phyloP scores from a whole-genome alignment of 1,140 invertebrate genomes.

The Brachionus paranguensis region DNA sequence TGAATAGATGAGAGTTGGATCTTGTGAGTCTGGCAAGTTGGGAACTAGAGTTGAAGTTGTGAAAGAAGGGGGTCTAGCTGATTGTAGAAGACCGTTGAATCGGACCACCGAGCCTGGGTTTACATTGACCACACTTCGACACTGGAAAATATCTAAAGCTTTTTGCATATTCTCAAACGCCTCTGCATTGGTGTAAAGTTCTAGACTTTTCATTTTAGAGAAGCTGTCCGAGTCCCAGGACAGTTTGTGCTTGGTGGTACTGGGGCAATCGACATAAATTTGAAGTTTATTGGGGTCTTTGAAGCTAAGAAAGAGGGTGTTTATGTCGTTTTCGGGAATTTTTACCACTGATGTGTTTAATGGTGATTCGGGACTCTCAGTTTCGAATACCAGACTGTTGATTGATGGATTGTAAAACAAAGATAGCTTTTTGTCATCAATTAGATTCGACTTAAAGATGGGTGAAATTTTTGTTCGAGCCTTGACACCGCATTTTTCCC shows the following conservation, averaged over 20 bases:
- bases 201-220: background rate
- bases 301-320: background rate
- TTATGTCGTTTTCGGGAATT: background rate
- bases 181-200: background rate
- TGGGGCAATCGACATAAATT: background rate
- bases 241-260: background rate
- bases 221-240: background rate
- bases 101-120: background rate
- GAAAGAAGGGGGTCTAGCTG: background rate
- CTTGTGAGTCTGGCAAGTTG: background rate
- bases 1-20: background rate
- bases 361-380: background rate
- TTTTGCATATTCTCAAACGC: background rate
- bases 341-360: background rate
- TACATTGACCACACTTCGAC: background rate
- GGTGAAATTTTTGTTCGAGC: background rate
- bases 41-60: background rate
- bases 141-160: background rate
- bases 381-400: background rate
- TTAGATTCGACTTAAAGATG: background rate
- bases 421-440: background rate
- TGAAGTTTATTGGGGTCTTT: background rate
- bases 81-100: background rate
- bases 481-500: conserved; percentile 11
- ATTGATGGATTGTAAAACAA: background rate